These are phyloP conservation scores for Fabriciana adippe DNA, from an alignment of 2,888 invertebrate species.

Conservation along the genomic window DNA sequence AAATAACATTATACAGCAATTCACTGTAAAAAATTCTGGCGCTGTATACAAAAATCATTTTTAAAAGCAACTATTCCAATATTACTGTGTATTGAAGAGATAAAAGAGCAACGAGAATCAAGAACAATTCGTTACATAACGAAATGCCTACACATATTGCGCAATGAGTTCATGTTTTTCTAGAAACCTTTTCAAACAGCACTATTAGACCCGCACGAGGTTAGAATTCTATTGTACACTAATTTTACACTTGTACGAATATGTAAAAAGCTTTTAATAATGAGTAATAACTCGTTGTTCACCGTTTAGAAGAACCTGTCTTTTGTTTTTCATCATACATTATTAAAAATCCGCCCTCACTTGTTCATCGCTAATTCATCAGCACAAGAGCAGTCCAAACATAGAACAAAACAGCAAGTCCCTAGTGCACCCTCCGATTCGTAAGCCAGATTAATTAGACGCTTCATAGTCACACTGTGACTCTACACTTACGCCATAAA, in stretches of 20 bases:
- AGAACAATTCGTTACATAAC: neutral
- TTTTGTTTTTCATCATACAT: conserved; percentile 26
- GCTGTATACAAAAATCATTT: neutral
- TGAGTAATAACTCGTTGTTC: neutral
- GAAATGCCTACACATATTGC: neutral
- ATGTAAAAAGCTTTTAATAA: conserved; percentile 10
- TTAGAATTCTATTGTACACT: neutral
- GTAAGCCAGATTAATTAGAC: conserved; percentile 65
- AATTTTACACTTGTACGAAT: neutral
- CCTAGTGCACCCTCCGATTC: conserved; percentile 31
- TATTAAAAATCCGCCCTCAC: conserved; percentile 27
- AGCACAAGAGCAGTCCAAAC: conserved; percentile 37
- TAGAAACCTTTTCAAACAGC: neutral
- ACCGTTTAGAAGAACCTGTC: neutral
- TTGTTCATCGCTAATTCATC: conserved; percentile 36
- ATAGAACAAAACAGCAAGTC: conserved; percentile 36
- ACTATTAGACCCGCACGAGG: neutral
- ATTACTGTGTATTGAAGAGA: neutral
- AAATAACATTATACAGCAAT: too few species aligned
- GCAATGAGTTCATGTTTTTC: neutral
- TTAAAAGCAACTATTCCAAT: neutral
- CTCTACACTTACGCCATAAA: conserved; percentile 46
- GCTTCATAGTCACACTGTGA: conserved; percentile 58
- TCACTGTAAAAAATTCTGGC: too few species aligned
- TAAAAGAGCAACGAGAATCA: neutral